Base-by-base conservation (phyloP, 2,888 invertebrate genomes). In the Pandemis cinnamomeana region DNA sequence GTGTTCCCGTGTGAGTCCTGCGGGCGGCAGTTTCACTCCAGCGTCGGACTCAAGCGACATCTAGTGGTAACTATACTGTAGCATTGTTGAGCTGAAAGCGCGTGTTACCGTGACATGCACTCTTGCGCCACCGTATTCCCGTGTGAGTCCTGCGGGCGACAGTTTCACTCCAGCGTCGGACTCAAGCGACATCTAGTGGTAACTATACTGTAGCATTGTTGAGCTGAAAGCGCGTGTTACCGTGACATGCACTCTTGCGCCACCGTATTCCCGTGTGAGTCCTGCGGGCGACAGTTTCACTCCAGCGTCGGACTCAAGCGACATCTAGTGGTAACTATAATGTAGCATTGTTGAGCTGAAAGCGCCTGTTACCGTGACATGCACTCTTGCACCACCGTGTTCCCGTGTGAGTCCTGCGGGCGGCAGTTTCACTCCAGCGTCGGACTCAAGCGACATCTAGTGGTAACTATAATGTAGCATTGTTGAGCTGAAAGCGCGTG, bases 111-210 rank as follows among this genome's bases (percentile, higher is more conserved):
- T 36, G 93, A 93, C 78, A 89, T 90, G 80, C 93, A 93, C 78
- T 84, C 88, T 0, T 78, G 88, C 0, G 84, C 86, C 71, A 86
- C 81, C 8, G 51, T 91, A 10, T 86, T 86, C 77, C 79, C 89
- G 1, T 93, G 93, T 64, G 85, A 83, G 15, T 86, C 83, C 0
- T 93, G 93, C 80, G 89, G 88, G 0, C 80, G 82, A 1, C 83
- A 87, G 79, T 93, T 93, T 83, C 83, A 89, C 74, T 85, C 91
- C 13, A 82, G 79, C 42, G 86, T 89, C 2, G 87, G 89, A 0
- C 82, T 91, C 0, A 91, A 89, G 79, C 80, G 93, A 10, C 93
- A 93, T 76, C 81, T 85, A 4, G 80, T 92, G 82, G 93, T 92
- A 44, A 84, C 83, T 78, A 42, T 15, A 51, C 44, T 44, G 44